Conservation (phyloP, 2,888 invertebrate species). For the Seira ritae region DNA sequence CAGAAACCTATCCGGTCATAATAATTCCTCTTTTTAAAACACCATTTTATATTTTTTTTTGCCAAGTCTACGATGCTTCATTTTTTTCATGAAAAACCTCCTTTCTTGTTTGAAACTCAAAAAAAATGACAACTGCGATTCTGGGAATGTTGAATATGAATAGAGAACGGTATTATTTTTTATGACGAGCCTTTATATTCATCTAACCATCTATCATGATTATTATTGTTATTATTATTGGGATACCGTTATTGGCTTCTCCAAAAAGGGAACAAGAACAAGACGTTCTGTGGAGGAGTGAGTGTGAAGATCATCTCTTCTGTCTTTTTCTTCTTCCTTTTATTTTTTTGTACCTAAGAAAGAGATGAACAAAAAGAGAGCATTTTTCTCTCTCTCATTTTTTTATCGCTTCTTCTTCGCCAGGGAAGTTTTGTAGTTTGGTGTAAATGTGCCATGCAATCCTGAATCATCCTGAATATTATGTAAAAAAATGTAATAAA, state of each 20-base stretch:
- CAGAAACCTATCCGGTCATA: slow-evolving; percentile 10
- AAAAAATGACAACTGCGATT: slow-evolving; percentile 11
- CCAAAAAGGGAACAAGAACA: no score
- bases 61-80: slow-evolving; percentile 16
- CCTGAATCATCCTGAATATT: slow-evolving; percentile 35
- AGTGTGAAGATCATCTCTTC: not conserved
- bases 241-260: slow-evolving; percentile 41
- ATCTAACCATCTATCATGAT: slow-evolving; percentile 50
- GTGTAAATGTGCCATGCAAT: slow-evolving; percentile 52
- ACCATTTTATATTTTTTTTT: no score
- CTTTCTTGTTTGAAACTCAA: not conserved
- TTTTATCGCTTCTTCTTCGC: no score
- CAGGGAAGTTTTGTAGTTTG: slow-evolving; percentile 17
- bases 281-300: not conserved
- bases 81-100: slow-evolving; percentile 4
- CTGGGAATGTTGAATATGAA: slow-evolving; percentile 6
- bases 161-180: not conserved
- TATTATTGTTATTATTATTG: slow-evolving; percentile 61
- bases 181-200: slow-evolving; percentile 15
- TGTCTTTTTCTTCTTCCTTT: not conserved
- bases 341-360: not conserved
- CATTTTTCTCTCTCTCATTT: not conserved
- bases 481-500: slow-evolving; percentile 28
- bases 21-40: not conserved
- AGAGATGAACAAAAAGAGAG: slow-evolving; percentile 23